A percentile compares a stretch with the other conserved stretches of the same genome.
Conservation (phyloP, 2,888 invertebrate species). For the Microctonus hyperodae region DNA sequence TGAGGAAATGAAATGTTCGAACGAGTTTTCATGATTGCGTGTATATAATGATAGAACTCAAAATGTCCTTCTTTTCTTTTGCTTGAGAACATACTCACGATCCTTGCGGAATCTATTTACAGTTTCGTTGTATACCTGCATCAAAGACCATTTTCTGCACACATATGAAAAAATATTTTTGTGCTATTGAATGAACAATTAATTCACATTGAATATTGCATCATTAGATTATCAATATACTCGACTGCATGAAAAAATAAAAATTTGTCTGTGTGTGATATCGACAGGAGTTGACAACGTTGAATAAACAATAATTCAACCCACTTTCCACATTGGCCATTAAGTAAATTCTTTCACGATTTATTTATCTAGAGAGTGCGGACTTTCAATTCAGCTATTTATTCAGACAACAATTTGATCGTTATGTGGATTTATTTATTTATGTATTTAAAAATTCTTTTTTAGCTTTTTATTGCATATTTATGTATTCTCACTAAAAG, state of each 20-base stretch:
- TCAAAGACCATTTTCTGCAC: not conserved
- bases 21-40: slow-evolving; percentile 24
- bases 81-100: slow-evolving; percentile 55
- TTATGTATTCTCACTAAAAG: slow-evolving; percentile 16
- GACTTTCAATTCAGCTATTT: not conserved
- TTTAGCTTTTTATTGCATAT: not conserved
- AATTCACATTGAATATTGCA: not conserved
- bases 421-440: not conserved
- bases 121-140: not conserved
- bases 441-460: not conserved
- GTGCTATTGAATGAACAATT: slow-evolving; percentile 18
- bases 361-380: not conserved
- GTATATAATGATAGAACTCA: slow-evolving; percentile 6
- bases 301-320: not conserved
- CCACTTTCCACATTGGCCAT: not conserved
- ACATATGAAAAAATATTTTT: slow-evolving; percentile 38
- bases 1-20: slow-evolving; percentile 23
- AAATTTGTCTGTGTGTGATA: no score
- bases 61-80: slow-evolving; percentile 37
- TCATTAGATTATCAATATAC: not conserved
- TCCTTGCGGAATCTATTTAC: slow-evolving; percentile 35
- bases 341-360: slow-evolving; percentile 8
- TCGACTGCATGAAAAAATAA: not conserved
- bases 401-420: not conserved
- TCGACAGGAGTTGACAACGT: not conserved